Conservation (phyloP, 2,888 invertebrate species). For the Podabrus alpinus region DNA sequence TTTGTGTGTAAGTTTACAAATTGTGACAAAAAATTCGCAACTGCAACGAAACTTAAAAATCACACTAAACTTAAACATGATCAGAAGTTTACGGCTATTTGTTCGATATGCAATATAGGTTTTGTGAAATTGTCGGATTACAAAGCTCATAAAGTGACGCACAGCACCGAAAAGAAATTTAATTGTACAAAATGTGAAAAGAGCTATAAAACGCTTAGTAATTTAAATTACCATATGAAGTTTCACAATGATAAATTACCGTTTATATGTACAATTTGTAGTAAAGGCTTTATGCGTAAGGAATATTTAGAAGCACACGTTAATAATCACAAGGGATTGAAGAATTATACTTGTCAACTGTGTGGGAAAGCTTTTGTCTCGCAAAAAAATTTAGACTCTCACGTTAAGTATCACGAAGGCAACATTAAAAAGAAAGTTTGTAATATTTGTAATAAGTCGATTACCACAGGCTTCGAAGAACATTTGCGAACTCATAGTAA, state of each 20-base stretch:
- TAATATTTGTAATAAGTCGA: constrained; percentile 50
- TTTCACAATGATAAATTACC: constrained; percentile 48
- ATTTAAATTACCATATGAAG: constrained; percentile 54
- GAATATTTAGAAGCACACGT: constrained; percentile 53
- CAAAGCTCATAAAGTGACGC: constrained; percentile 52
- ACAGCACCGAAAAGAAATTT: constrained; percentile 52
- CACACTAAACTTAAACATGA: constrained; percentile 52
- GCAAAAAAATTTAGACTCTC: constrained; percentile 52
- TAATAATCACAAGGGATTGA: constrained; percentile 50
- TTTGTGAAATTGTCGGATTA: constrained; percentile 52
- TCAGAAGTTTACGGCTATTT: constrained; percentile 52
- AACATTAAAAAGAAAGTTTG: constrained; percentile 46
- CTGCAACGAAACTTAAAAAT: constrained; percentile 49
- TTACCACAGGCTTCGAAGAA: constrained; percentile 49
- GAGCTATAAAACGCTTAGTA: constrained; percentile 52
- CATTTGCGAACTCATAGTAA: constrained; percentile 52
- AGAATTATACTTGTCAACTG: constrained; percentile 46
- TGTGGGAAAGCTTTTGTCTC: constrained; percentile 52
- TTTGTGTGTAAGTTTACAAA: constrained; percentile 43
- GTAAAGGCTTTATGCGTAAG: constrained; percentile 52
- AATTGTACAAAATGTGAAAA: constrained; percentile 50
- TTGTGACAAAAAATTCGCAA: constrained; percentile 51
- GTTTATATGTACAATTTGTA: constrained; percentile 47
- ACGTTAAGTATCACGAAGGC: constrained; percentile 51
- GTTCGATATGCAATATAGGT: constrained; percentile 53